These are phyloP conservation scores for Notarius lentiginosus DNA, from an alignment of 2,113 vertebrate species.

Conservation along the genomic window DNA sequence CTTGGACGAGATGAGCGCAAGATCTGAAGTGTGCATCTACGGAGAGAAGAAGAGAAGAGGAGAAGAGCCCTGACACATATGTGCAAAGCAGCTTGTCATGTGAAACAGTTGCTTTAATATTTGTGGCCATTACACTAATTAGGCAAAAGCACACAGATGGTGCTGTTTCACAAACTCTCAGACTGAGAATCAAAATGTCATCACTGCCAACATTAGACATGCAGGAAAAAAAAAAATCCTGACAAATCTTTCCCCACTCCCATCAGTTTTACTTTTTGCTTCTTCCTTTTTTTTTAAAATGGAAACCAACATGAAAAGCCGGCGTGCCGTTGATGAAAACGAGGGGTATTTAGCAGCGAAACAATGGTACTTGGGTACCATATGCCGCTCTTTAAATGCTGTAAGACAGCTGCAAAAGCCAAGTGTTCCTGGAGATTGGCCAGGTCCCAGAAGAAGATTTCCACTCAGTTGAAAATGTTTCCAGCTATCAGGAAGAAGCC, in stretches of 20 bases:
- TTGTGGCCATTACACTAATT: conserved; percentile 79
- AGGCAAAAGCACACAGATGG: conserved; percentile 79
- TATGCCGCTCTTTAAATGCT: conserved; percentile 76
- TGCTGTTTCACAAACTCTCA: conserved; percentile 73
- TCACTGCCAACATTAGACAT: conserved; percentile 74
- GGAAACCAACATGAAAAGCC: conserved; percentile 70
- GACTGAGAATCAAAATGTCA: conserved; percentile 76
- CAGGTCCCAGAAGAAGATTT: conserved; percentile 75
- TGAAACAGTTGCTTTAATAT: conserved; percentile 77
- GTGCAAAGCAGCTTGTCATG: conserved; percentile 75
- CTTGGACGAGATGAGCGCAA: not conserved
- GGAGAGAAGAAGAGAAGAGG: conserved; percentile 59
- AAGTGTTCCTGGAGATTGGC: conserved; percentile 75
- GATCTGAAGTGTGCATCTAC: conserved; percentile 59
- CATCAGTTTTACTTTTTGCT: conserved; percentile 50
- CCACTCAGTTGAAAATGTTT: conserved; percentile 73
- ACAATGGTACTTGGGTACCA: conserved; percentile 75
- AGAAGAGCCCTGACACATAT: conserved; percentile 67
- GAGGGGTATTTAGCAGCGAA: conserved; percentile 70
- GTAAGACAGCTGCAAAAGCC: conserved; percentile 76
- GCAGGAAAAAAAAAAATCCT: conserved; percentile 56
- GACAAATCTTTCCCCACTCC: conserved; percentile 56
- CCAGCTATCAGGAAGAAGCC: conserved; percentile 76
- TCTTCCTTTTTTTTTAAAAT: conserved; percentile 54
- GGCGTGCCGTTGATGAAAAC: conserved; percentile 65